Percentiles rank a stretch among this genome's conserved stretches.
Evolutionary conservation across 2,797 vertebrate species (phyloP).

Genomic region (Leptodactylus fallax): DNA sequence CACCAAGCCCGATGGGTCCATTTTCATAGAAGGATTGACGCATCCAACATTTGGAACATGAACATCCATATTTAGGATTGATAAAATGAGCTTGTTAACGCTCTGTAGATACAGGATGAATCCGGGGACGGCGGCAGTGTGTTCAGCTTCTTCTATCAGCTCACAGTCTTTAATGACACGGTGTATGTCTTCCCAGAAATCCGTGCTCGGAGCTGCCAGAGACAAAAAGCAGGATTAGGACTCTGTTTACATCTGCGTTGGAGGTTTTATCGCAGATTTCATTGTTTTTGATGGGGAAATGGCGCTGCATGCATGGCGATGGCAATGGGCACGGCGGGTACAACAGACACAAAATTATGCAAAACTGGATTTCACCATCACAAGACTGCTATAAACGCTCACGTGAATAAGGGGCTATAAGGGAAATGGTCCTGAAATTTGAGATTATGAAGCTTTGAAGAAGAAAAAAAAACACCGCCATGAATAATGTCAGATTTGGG

Average conservation of each 20-base stretch:
- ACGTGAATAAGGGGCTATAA: too few species aligned
- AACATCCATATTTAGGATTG: constrained; percentile 68
- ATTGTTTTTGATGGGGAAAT: too few species aligned
- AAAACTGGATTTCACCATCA: too few species aligned
- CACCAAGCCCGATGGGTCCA: constrained; percentile 69
- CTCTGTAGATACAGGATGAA: constrained; percentile 87
- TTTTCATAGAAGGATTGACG: constrained; percentile 27
- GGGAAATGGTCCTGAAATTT: too few species aligned
- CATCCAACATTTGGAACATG: constrained; percentile 61
- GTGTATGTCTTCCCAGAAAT: constrained; percentile 77
- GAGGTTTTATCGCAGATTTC: too few species aligned
- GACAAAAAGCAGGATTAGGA: background rate
- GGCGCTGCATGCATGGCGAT: too few species aligned
- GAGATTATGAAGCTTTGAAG: too few species aligned
- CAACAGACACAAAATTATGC: too few species aligned
- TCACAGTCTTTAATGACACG: constrained; percentile 81
- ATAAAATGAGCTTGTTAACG: constrained; percentile 78
- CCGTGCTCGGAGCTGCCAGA: constrained; percentile 60
- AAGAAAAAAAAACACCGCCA: too few species aligned
- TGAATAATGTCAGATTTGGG: too few species aligned
- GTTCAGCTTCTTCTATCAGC: constrained; percentile 70
- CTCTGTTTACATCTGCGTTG: background rate
- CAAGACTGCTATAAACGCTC: too few species aligned
- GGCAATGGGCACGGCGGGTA: too few species aligned
- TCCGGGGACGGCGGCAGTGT: constrained; percentile 76